Percentiles rank a stretch among this genome's conserved stretches.
These are phyloP conservation scores for Myripristis murdjan DNA, from an alignment of 2,797 vertebrate species.

Conservation along the genomic window DNA sequence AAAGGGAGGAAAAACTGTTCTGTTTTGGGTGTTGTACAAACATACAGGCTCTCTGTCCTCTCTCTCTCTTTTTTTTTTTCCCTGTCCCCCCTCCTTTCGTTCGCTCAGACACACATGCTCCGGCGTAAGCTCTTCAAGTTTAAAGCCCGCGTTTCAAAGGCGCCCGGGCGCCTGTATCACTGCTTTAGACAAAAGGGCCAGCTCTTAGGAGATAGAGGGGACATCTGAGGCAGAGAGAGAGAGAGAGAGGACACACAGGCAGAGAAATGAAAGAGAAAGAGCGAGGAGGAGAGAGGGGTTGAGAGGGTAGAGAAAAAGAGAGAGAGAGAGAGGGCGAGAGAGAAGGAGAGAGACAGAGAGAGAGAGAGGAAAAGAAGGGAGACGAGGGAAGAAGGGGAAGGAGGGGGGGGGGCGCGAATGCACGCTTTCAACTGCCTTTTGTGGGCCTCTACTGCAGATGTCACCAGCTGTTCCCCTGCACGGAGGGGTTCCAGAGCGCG, in stretches of 20 bases:
- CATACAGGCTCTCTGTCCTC: constrained; percentile 59
- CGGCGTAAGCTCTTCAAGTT: constrained; percentile 76
- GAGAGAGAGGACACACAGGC: constrained; percentile 51
- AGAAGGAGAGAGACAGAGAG: constrained; percentile 49
- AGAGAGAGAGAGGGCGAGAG: constrained; percentile 4
- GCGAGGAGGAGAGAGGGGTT: constrained; percentile 38
- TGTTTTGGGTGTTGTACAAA: constrained; percentile 74
- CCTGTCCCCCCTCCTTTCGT: constrained; percentile 40
- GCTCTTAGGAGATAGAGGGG: constrained; percentile 78
- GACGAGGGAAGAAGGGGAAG: constrained; percentile 84
- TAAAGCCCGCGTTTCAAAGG: constrained; percentile 81
- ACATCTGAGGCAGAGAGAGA: constrained; percentile 76
- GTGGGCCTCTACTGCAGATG: constrained; percentile 99
- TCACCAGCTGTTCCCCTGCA: constrained; percentile 99
- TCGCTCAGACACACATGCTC: constrained; percentile 79
- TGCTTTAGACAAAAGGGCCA: constrained; percentile 78
- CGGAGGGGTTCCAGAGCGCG: constrained; percentile 95
- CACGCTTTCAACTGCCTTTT: constrained; percentile 99
- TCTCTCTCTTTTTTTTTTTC: neutral
- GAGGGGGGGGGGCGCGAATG: constrained; percentile 93
- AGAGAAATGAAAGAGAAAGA: constrained; percentile 62
- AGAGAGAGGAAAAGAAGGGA: constrained; percentile 62
- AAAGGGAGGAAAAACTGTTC: constrained; percentile 60
- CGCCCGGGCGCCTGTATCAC: constrained; percentile 69
- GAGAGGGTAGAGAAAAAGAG: neutral